Conservation (phyloP, 23 tunicate genomes). For the Ascidia mentula region DNA sequence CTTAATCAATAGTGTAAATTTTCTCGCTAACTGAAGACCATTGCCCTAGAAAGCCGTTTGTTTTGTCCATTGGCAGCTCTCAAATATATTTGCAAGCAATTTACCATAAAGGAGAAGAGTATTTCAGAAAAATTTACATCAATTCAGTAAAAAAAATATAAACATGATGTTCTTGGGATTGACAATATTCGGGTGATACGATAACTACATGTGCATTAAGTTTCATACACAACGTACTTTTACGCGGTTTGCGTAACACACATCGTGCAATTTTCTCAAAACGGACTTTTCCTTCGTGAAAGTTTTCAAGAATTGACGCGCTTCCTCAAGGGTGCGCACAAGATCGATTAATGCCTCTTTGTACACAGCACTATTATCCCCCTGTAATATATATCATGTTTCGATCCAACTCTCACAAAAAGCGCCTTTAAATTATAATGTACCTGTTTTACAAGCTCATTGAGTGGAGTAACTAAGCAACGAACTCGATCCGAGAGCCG, state of each 20-base stretch:
- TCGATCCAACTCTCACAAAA: not conserved
- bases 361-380: conserved; percentile 45
- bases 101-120: too few species aligned
- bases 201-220: too few species aligned
- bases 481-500: conserved; percentile 62
- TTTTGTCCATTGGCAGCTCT: too few species aligned
- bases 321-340: conserved; percentile 72
- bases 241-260: conserved; percentile 53
- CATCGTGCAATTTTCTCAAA: conserved; percentile 43
- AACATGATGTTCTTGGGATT: too few species aligned
- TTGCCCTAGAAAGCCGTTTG: too few species aligned
- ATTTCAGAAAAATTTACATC: too few species aligned
- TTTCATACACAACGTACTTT: conserved; percentile 20
- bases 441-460: conserved; percentile 52
- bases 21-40: too few species aligned
- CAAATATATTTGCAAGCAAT: too few species aligned
- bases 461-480: conserved; percentile 64
- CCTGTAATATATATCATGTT: too few species aligned
- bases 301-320: conserved; percentile 57
- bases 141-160: too few species aligned
- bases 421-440: not conserved
- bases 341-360: conserved; percentile 78
- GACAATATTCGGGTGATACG: too few species aligned
- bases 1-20: too few species aligned
- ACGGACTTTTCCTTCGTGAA: conserved; percentile 62